Base-by-base conservation (phyloP, 1,140 invertebrate species). In the Hypsibius dujardini region DNA sequence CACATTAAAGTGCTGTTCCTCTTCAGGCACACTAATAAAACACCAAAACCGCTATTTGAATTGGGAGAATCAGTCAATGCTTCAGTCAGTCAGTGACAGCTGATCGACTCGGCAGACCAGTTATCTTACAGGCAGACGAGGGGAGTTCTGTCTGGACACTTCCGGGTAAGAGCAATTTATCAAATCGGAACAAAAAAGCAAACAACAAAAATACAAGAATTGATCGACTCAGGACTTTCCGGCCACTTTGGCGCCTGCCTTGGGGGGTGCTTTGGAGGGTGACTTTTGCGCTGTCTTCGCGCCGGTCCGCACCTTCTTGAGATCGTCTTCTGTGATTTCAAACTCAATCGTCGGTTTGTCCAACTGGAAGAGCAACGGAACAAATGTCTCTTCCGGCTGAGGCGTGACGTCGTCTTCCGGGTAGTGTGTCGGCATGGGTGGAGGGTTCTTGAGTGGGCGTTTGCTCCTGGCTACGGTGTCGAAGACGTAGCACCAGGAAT, bases 391-490 rank as follows among this genome's bases (percentile, higher is more conserved):
- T 76, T 89, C 85, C 0, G 85, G 82, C 47, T 84, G 72, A 47
- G 83, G 74, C 73, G 86, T 82, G 45, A 82, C 80, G 45, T 80
- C 79, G 60, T 82, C 79, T 70, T 82, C 80, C 1, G 83, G 82
- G 70, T 85, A 85, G 76, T 84, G 87, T 14, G 92, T 95, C 42
- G 92, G 92, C 77, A 93, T 90, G 59, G 85, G 84, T 56, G 90
- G 86, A 40, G 85, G 78, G 46, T 82, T 82, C 74, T 78, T 76
- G 40, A 71, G 72, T 50, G 74, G 73, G 74, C 75, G 80, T 78
- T 76, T 85, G 2, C 82, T 74, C 1, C 84, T 86, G 47, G 92
- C 77, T 46, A 86, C 74, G 28, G 89, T 88, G 77, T 96, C 93
- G 75, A 85, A 89, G 69, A 96, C 82, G 74, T 88, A 86, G 15